Base-by-base conservation (phyloP, 2,113 vertebrate species). In the Picathartes gymnocephalus region DNA sequence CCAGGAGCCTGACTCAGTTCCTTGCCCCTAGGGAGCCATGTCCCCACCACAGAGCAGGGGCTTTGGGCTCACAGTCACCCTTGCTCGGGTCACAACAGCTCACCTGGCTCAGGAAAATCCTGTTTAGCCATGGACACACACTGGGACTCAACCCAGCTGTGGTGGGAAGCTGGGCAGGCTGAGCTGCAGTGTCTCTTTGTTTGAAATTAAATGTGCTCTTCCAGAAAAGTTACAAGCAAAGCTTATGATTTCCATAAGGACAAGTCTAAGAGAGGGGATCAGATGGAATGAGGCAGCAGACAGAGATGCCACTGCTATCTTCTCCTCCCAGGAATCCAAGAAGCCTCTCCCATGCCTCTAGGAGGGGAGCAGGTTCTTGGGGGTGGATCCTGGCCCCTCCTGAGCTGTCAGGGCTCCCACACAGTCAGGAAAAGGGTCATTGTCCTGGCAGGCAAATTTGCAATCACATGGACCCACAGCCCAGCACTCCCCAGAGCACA, bases 71-170 rank as follows among this genome's bases (percentile, higher is more conserved):
- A 56, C 6, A 12, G 6, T 47, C 45, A 18, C 9, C 69, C 73
- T 35, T 53, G 33, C 23, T 23, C 9, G 2, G 10, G 23, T 28
- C 2, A 3, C 35, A 54, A 47, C 35, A 28, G 47, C 44, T 51
- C 27, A 2, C 42, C 48, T 5, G 1, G 33, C 64, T 87, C 40
- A 23, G 60, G 27, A 35, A 72, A 56, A 11, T 47, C 30, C 35
- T 2, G 0, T 2, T 54, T 13, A 39, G 24, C 37, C 33, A 15
- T 4, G 22, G 47, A 21, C 11, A 44, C n/a, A 28, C 0, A 1
- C 35, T 54, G 47, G 65, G 58, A 33, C 48, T 40, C 80, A 74
- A 53, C 27, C n/a, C 35, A 6, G 47, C 65, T 54, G 6, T 25
- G 45, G 31, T 42, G 22, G 25, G 33, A 71, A 62, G 47, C 68